Percentiles rank a stretch among this genome's conserved stretches.
Conservation (phyloP, 2,113 vertebrate genomes). For the Hippocampus guttulatus region DNA sequence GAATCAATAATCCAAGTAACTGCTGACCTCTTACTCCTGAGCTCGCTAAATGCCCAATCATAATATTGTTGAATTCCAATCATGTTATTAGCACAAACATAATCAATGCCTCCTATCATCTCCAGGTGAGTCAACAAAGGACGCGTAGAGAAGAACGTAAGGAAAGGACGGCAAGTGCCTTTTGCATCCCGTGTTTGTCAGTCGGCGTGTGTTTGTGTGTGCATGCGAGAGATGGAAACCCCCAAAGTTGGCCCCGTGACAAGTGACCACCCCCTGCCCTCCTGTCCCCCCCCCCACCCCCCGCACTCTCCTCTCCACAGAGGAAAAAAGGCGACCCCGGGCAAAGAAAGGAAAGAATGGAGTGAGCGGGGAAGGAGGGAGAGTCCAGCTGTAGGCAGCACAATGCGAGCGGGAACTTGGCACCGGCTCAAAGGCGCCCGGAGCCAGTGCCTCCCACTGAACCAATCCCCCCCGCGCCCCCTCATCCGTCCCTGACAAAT, state of each 20-base stretch:
- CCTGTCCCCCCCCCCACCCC: conserved; percentile 39
- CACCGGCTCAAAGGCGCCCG: conserved; percentile 83
- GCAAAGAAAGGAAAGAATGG: conserved; percentile 46
- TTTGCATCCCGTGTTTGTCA: conserved; percentile 20
- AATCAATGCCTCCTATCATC: not conserved
- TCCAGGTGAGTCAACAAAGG: not conserved
- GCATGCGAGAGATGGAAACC: conserved; percentile 50
- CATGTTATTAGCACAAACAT: not conserved
- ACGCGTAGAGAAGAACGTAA: not conserved
- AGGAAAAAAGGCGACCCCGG: conserved; percentile 34
- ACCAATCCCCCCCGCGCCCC: conserved; percentile 40
- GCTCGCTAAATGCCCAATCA: not conserved
- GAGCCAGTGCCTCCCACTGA: conserved; percentile 79
- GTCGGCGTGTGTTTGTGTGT: conserved; percentile 21
- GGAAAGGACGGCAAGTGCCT: not conserved
- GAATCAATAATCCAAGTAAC: not conserved
- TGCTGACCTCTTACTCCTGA: not conserved
- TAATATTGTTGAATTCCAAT: not conserved
- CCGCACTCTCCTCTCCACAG: conserved; percentile 28
- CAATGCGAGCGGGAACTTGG: conserved; percentile 79
- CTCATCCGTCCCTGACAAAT: conserved; percentile 73
- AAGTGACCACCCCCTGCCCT: conserved; percentile 54
- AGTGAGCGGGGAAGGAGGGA: conserved; percentile 62
- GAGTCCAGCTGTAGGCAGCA: conserved; percentile 81
- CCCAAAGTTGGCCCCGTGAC: conserved; percentile 61